Percentiles rank a stretch among this genome's conserved stretches.
These are phyloP conservation scores for Nysson spinosus DNA, from an alignment of 2,888 invertebrate species.

Conservation along the genomic window DNA sequence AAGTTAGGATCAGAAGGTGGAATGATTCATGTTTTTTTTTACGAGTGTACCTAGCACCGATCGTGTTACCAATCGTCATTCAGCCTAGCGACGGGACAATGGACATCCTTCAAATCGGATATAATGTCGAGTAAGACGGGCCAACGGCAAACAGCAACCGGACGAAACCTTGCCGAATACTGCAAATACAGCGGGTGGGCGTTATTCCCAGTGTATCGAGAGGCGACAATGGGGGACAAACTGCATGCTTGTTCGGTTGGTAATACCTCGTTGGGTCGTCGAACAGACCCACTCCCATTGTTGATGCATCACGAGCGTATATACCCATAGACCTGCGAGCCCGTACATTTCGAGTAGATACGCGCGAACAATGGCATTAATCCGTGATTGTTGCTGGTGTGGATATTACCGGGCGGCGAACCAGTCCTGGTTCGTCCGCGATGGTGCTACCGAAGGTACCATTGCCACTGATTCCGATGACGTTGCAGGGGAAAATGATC, in stretches of 20 bases:
- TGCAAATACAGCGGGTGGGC: conserved; percentile 66
- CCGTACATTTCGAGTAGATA: conserved; percentile 70
- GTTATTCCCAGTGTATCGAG: conserved; percentile 71
- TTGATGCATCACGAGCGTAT: conserved; percentile 67
- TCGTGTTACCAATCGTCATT: conserved; percentile 41
- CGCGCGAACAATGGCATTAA: conserved; percentile 69
- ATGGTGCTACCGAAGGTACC: conserved; percentile 24
- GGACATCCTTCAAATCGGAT: conserved; percentile 59
- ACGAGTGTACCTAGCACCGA: conserved; percentile 10
- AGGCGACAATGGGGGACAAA: conserved; percentile 72
- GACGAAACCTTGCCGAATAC: conserved; percentile 62
- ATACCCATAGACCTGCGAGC: conserved; percentile 64
- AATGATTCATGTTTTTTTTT: conserved; percentile 5
- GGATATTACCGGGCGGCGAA: conserved; percentile 57
- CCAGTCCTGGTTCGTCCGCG: conserved; percentile 34
- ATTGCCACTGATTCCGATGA: background rate
- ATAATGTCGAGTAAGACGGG: conserved; percentile 56
- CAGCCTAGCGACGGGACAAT: conserved; percentile 45
- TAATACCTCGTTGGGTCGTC: conserved; percentile 72
- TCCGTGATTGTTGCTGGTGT: conserved; percentile 68
- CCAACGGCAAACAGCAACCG: conserved; percentile 55
- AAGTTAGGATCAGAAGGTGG: no score
- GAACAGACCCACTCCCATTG: conserved; percentile 70
- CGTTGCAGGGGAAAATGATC: conserved; percentile 1
- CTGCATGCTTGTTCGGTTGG: conserved; percentile 72